Conservation (phyloP, 1,140 invertebrate genomes). For the Sycophaga agraensis region DNA sequence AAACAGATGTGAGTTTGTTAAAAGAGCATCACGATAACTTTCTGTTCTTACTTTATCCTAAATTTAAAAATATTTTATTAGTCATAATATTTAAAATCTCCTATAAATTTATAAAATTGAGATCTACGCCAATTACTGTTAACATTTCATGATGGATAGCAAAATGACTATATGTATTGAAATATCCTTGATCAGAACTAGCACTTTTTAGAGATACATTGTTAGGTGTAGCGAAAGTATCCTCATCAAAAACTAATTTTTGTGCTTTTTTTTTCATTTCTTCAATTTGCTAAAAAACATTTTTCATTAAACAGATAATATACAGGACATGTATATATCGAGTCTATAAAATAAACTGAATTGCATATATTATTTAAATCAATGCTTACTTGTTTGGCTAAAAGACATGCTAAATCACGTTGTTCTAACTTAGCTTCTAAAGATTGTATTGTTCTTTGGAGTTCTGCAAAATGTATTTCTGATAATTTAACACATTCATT, state of each 20-base stretch:
- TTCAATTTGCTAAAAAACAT: slow-evolving; percentile 52
- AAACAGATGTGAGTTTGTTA: slow-evolving; percentile 73
- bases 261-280: slow-evolving; percentile 55
- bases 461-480: slow-evolving; percentile 64
- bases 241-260: slow-evolving; percentile 51
- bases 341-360: not conserved
- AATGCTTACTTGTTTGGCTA: slow-evolving; percentile 47
- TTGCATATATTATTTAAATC: not conserved
- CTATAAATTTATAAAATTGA: slow-evolving; percentile 19
- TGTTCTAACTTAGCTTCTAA: slow-evolving; percentile 52
- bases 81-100: no score
- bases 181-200: slow-evolving; percentile 78
- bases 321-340: not conserved
- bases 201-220: slow-evolving; percentile 43
- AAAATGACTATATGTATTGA: slow-evolving; percentile 96
- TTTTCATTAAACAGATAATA: slow-evolving; percentile 7
- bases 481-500: slow-evolving; percentile 65
- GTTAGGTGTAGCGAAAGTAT: slow-evolving; percentile 53
- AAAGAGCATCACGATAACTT: slow-evolving; percentile 91
- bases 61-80: slow-evolving; percentile 30
- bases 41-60: slow-evolving; percentile 90
- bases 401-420: slow-evolving; percentile 43
- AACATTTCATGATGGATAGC: slow-evolving; percentile 97
- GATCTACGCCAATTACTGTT: slow-evolving; percentile 57
- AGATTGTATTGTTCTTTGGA: slow-evolving; percentile 63